Evolutionary conservation across 2,888 invertebrate species (phyloP).

Genomic region (Ectemnius cavifrons): DNA sequence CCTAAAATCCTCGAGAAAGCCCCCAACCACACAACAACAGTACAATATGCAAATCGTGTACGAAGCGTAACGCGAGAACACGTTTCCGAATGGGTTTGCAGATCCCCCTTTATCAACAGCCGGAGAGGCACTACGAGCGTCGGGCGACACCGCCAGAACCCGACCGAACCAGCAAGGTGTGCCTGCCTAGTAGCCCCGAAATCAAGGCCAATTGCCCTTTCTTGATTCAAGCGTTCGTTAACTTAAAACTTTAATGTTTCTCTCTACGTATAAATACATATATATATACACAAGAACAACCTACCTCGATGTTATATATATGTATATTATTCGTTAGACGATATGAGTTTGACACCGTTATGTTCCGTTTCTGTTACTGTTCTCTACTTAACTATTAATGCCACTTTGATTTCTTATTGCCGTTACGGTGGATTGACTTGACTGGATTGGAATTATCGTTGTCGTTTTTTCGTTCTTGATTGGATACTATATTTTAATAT

Average conservation of each 20-base stretch:
- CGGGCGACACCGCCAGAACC: slow-evolving; percentile 78
- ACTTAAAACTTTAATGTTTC: slow-evolving; percentile 75
- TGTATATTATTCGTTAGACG: slow-evolving; percentile 54
- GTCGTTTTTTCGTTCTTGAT: slow-evolving; percentile 50
- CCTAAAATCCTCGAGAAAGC: not conserved
- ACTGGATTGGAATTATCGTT: slow-evolving; percentile 47
- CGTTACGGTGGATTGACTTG: slow-evolving; percentile 54
- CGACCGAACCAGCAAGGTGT: slow-evolving; percentile 79
- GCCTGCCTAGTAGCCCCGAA: slow-evolving; percentile 76
- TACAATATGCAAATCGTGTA: slow-evolving; percentile 48
- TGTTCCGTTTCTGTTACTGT: slow-evolving; percentile 42
- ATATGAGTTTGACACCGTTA: slow-evolving; percentile 43
- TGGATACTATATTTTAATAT: slow-evolving; percentile 12
- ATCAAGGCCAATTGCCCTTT: slow-evolving; percentile 76
- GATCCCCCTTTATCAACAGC: slow-evolving; percentile 83
- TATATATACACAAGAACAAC: slow-evolving; percentile 51
- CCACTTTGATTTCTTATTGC: slow-evolving; percentile 55
- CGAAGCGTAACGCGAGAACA: slow-evolving; percentile 77
- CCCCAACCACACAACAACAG: slow-evolving; percentile 31
- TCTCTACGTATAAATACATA: slow-evolving; percentile 66
- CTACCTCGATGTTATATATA: slow-evolving; percentile 53
- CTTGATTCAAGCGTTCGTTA: slow-evolving; percentile 77
- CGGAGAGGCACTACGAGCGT: slow-evolving; percentile 80
- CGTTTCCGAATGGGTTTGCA: slow-evolving; percentile 78
- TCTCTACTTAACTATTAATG: slow-evolving; percentile 18